Base-by-base conservation (phyloP, 2,797 vertebrate species). In the Natrix natrix region DNA sequence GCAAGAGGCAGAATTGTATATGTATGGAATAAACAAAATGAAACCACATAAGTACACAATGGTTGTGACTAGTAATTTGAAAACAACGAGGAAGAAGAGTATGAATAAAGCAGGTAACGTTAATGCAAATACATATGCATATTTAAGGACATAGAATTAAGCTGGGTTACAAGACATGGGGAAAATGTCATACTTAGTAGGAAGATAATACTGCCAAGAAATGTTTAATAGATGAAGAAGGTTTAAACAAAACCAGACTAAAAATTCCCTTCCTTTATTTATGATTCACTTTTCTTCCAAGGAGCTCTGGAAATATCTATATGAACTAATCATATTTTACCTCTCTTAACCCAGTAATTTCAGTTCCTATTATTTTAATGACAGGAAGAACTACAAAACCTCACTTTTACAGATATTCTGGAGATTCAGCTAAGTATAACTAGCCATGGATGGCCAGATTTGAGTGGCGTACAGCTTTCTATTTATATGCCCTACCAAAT, bases 401-500 rank as follows among this genome's bases (percentile, higher is more conserved):
- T 78, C 32, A 24, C 17, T 61, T 74, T 43, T 55, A 37, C 63
- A 66, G 57, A 52, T 8, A 17, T 91, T 89, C 37, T 55, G 43
- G 32, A 86, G 32, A 63, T 89, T 17, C 88, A 55, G 14, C 28
- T 91, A 61, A 91, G n/a, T 60, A 37, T 87, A 28, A 48, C 24
- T 43, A 74, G 55, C 48, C 60, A 90, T 6, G 11, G 37, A 88
- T 87, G 32, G 56, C 69, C 63, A 88, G 43, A 87, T 66, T 91
- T 60, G 63, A 88, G 63, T 61, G 11, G 48, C 43, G 24, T 61
- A 57, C 66, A 8, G 24, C 32, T 69, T 69, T 87, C 78, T 86
- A 55, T 93, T 93, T 86, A 56, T 55, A 89, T 89, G 61, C 90
- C n/a, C 24, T 89, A 6, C 8, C 87, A 54, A 91, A 93, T 89